A percentile compares a stretch with the other conserved stretches of the same genome.
phyloP scores from a whole-genome alignment of 2,888 invertebrate genomes.

The Cremastobaeus sp. region DNA sequence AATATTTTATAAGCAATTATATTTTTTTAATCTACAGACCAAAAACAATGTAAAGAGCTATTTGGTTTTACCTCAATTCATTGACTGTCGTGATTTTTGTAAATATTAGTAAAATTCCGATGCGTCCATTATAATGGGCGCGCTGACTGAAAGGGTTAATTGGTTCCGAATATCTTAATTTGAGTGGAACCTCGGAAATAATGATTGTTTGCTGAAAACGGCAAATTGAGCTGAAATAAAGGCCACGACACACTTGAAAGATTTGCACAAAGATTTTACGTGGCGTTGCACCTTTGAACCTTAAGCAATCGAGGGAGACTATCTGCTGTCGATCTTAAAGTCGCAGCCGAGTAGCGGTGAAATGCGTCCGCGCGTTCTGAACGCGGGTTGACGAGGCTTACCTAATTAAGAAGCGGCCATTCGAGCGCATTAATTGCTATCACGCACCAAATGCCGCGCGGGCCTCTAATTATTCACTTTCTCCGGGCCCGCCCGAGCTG shows the following conservation, averaged over 20 bases:
- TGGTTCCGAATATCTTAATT: no score
- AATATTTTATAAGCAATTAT: no score
- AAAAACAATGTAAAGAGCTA: no score
- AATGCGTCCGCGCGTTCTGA: slow-evolving; percentile 28
- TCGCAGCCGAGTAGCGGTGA: slow-evolving; percentile 23
- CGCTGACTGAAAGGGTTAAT: no score
- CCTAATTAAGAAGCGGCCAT: slow-evolving; percentile 52
- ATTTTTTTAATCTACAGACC: no score
- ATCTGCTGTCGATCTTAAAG: slow-evolving; percentile 32
- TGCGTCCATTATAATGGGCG: no score
- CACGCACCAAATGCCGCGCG: slow-evolving; percentile 57
- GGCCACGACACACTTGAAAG: slow-evolving; percentile 5
- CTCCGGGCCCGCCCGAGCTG: slow-evolving; percentile 33
- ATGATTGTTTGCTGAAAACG: background rate
- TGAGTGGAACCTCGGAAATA: background rate
- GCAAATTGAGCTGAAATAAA: no score
- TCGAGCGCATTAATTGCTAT: slow-evolving; percentile 58
- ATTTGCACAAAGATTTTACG: slow-evolving; percentile 31
- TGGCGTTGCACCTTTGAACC: slow-evolving; percentile 34
- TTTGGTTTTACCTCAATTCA: no score
- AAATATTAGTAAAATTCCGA: no score
- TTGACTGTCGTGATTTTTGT: no score
- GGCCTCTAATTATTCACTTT: slow-evolving; percentile 59
- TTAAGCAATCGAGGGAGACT: slow-evolving; percentile 32
- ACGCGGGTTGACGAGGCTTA: slow-evolving; percentile 40